A percentile compares a stretch with the other conserved stretches of the same genome.
These are phyloP conservation scores for Mesorhabditis spiculigera DNA, from an alignment of 2,888 invertebrate genomes.

Conservation along the genomic window DNA sequence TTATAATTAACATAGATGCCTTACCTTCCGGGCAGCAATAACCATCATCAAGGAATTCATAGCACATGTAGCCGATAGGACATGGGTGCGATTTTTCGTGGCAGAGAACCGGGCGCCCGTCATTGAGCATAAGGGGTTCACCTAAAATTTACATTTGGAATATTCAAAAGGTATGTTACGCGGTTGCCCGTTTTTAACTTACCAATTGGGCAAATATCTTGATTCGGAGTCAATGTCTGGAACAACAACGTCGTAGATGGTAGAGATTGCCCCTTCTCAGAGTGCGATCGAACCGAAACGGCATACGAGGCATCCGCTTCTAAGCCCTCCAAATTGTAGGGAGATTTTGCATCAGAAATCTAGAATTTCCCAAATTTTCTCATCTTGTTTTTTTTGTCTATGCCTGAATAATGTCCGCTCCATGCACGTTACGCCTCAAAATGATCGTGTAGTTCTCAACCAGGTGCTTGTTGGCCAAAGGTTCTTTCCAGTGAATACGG, in stretches of 20 bases:
- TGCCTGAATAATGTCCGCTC: conserved; percentile 24
- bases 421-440: conserved; percentile 36
- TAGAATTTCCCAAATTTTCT: conserved; percentile 7
- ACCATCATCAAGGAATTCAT: conserved; percentile 21
- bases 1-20: not conserved
- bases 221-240: conserved; percentile 23
- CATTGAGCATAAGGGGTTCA: conserved; percentile 10
- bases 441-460: conserved; percentile 40
- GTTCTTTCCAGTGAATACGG: conserved; percentile 32
- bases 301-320: conserved; percentile 37
- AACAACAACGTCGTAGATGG: conserved; percentile 42
- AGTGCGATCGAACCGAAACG: conserved; percentile 30
- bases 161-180: not conserved
- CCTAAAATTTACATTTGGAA: conserved; percentile 1
- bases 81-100: conserved; percentile 11
- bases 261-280: conserved; percentile 28
- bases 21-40: conserved; percentile 35
- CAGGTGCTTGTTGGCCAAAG: conserved; percentile 31
- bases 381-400: not conserved
- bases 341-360: conserved; percentile 27
- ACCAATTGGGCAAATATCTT: conserved; percentile 28
- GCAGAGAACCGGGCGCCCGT: conserved; percentile 17
- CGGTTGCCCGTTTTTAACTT: not conserved
- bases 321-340: conserved; percentile 31
- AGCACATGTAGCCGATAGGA: conserved; percentile 20